Evolutionary conservation across 2,888 invertebrate species (phyloP).

Genomic region (Luperina testacea): DNA sequence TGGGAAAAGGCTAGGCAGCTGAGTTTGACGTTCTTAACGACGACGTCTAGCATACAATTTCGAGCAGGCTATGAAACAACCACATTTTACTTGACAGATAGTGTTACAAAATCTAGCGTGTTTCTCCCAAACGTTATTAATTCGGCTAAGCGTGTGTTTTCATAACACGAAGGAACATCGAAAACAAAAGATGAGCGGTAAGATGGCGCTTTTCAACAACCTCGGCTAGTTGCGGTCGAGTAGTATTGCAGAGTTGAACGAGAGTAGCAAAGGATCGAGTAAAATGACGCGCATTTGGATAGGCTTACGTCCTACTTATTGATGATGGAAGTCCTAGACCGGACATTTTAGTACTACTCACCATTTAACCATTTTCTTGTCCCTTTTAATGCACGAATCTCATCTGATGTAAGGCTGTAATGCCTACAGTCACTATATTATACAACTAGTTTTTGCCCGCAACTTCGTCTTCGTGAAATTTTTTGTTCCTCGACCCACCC

Average conservation of each 20-base stretch:
- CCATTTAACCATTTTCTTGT: neutral
- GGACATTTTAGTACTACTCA: neutral
- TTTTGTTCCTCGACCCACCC: no score
- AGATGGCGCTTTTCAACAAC: constrained; percentile 37
- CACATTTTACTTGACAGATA: constrained; percentile 1
- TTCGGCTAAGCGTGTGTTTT: constrained; percentile 51
- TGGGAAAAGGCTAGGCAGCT: neutral
- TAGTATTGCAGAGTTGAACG: neutral
- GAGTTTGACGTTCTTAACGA: no score
- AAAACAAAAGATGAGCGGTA: constrained; percentile 43
- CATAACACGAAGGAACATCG: constrained; percentile 45
- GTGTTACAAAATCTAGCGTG: constrained; percentile 26
- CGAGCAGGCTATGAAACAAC: neutral
- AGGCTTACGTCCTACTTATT: neutral
- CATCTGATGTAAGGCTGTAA: neutral
- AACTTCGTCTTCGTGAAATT: no score
- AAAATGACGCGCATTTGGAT: neutral
- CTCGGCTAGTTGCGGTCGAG: neutral
- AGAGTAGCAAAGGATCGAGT: neutral
- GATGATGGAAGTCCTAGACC: neutral
- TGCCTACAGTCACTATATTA: no score
- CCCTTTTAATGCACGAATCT: neutral
- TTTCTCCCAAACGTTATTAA: constrained; percentile 35
- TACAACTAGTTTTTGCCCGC: no score
- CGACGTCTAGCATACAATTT: neutral